Base-by-base conservation (phyloP, 2,888 invertebrate genomes). In the Nomada hirtipes region DNA sequence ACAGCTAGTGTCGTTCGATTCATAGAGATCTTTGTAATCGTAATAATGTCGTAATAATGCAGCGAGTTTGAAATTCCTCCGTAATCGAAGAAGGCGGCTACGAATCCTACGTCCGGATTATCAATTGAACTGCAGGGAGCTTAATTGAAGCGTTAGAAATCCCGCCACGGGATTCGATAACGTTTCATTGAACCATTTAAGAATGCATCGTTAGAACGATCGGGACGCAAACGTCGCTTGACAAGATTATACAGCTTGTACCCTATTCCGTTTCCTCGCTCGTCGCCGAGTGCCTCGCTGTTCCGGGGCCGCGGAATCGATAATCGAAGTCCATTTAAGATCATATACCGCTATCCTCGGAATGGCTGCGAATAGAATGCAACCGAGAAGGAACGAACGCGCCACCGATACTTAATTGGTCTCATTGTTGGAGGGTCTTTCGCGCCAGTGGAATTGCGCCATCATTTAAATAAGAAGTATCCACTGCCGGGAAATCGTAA, bases 301-400 rank as follows among this genome's bases (percentile, higher is more conserved):
- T 50, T n/a, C 55, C 13, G 50, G 26, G 20, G 23, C 64, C 65
- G 23, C 69, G 59, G 71, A 75, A 78, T 82, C 82, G 83, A 76
- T 82, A 83, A 83, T 83, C 83, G 82, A 82, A 74, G 64, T 55
- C 81, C 65, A 72, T 83, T 47, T 83, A 83, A 71, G 82, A 82
- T 82, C 74, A 77, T 77, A 78, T 60, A 50, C 63, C 65, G 83
- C 57, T 82, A 73, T 76, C 70, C 76, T 47, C 59, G 50, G 65
- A 75, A 63, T 69, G 72, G 68, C 63, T 52, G 68, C 60, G 68
- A 65, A 73, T 59, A 76, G 81, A 60, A 59, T 53, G 68, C 57
- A 44, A 74, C 47, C 57, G 61, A 53, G 47, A 23, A 47, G 18
- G 26, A 15, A n/a, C 44, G 55, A 53, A 11, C 18, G 53, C 13